Conservation (phyloP, 2,113 vertebrate species). For the Morphnarchus princeps region DNA sequence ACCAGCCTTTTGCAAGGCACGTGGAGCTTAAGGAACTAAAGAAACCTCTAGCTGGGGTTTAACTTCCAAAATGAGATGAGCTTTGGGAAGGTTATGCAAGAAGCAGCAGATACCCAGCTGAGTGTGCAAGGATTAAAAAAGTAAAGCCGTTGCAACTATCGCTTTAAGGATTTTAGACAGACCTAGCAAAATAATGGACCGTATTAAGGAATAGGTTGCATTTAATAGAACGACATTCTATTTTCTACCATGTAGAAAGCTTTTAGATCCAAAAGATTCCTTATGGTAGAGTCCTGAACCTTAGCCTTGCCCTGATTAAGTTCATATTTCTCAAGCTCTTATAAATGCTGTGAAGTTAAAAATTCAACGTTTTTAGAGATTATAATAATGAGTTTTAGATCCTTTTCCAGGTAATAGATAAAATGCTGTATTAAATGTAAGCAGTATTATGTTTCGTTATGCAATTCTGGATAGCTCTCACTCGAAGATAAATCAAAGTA, state of each 20-base stretch:
- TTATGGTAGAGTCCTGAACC: neutral
- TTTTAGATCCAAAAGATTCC: neutral
- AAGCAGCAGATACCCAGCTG: neutral
- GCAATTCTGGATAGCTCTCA: neutral
- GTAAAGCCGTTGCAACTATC: neutral
- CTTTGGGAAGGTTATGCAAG: neutral
- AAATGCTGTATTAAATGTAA: neutral
- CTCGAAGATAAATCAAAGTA: neutral
- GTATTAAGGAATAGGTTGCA: neutral
- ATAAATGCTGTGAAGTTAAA: neutral
- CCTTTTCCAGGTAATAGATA: neutral
- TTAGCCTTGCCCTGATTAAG: neutral
- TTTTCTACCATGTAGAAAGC: neutral
- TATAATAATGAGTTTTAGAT: slow-evolving; percentile 17
- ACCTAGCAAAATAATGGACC: neutral
- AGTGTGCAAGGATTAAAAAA: neutral
- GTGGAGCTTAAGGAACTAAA: neutral
- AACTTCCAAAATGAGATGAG: neutral
- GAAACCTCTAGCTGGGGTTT: neutral
- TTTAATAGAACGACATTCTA: neutral
- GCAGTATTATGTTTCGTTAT: neutral
- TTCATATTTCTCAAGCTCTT: neutral
- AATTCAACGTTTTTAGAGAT: neutral
- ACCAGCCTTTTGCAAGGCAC: neutral
- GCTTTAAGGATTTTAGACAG: neutral